Evolutionary conservation across 2,797 vertebrate species (phyloP).

Genomic region (Peromyscus aztecus): DNA sequence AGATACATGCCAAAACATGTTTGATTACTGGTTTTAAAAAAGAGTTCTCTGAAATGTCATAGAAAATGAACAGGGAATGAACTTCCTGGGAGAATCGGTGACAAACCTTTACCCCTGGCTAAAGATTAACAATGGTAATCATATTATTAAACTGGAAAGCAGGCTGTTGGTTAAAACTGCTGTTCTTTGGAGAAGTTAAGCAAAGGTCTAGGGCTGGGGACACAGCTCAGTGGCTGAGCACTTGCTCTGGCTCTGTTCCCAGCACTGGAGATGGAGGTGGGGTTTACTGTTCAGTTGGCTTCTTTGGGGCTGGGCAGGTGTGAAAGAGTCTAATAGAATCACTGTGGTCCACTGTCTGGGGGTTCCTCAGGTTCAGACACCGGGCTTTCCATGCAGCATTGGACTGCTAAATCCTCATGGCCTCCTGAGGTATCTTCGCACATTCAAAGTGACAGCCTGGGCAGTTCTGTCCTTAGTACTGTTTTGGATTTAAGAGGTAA

Average conservation of each 20-base stretch:
- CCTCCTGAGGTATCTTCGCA: background rate
- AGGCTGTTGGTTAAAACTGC: background rate
- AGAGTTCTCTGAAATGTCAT: background rate
- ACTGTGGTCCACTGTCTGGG: background rate
- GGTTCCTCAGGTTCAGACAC: fast-evolving
- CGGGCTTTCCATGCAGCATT: fast-evolving
- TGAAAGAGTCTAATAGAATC: background rate
- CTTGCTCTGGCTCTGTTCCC: background rate
- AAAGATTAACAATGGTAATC: slow-evolving; percentile 38
- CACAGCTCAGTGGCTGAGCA: background rate
- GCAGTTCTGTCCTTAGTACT: background rate
- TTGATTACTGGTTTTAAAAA: background rate
- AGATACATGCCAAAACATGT: background rate
- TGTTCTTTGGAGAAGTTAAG: background rate
- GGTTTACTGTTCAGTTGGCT: background rate
- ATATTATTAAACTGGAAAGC: background rate
- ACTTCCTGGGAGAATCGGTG: background rate
- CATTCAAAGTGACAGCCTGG: background rate
- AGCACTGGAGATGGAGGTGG: background rate
- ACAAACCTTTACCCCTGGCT: slow-evolving; percentile 19
- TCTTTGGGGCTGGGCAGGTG: background rate
- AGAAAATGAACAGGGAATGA: background rate
- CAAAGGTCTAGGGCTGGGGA: background rate
- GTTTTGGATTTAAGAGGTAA: background rate
- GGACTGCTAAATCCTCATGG: background rate